Conservation (phyloP, 2,888 invertebrate genomes). For the Callyntrura guangdongensis region DNA sequence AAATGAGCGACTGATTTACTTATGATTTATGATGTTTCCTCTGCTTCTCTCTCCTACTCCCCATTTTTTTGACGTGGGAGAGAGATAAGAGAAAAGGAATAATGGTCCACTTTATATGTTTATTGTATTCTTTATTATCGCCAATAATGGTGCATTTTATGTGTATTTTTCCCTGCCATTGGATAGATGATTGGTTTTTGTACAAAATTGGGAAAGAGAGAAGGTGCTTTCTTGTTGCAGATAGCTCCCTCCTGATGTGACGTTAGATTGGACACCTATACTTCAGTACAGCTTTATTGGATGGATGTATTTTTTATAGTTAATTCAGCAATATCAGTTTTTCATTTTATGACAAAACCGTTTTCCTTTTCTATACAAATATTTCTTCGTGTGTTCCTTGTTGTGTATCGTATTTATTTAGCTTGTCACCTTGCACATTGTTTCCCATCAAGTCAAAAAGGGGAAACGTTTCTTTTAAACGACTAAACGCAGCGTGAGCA, state of each 20-base stretch:
- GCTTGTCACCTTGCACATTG: constrained; percentile 64
- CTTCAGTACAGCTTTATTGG: constrained; percentile 1
- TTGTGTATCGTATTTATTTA: constrained; percentile 34
- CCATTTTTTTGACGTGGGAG: background rate
- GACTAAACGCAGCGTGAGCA: constrained; percentile 43
- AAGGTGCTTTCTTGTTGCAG: constrained; percentile 24
- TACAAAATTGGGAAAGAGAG: constrained; percentile 22
- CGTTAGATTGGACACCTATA: background rate
- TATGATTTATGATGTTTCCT: constrained; percentile 77
- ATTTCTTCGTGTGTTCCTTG: background rate
- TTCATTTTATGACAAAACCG: constrained; percentile 29
- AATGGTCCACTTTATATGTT: constrained; percentile 63
- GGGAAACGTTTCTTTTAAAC: constrained; percentile 41
- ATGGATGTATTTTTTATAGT: background rate
- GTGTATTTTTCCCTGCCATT: constrained; percentile 38
- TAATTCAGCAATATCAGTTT: background rate
- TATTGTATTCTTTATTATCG: constrained; percentile 72
- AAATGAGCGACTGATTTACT: constrained; percentile 78
- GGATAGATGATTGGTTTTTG: constrained; percentile 40
- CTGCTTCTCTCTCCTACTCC: constrained; percentile 14
- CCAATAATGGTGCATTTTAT: constrained; percentile 71
- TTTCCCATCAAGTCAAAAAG: constrained; percentile 47
- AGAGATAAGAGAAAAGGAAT: constrained; percentile 48
- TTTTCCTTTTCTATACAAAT: constrained; percentile 17
- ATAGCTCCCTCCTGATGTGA: constrained; percentile 46